Evolutionary conservation across 2,888 invertebrate genomes (phyloP).

Genomic region (Aleiodes alternator): DNA sequence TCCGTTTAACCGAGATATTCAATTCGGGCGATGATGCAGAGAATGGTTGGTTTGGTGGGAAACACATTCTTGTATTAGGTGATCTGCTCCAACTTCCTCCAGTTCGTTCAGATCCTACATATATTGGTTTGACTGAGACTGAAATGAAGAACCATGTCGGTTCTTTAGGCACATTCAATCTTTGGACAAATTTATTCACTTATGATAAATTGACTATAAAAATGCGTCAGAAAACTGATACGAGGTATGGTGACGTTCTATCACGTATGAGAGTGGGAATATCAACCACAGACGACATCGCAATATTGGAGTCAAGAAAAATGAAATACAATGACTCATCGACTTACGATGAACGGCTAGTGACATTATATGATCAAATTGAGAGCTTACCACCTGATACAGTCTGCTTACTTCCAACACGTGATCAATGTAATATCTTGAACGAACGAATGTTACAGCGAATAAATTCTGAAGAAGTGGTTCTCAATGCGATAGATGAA

Average conservation of each 20-base stretch:
- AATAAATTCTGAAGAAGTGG: slow-evolving; percentile 25
- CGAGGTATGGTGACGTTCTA: slow-evolving; percentile 14
- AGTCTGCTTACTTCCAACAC: not conserved
- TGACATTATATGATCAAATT: slow-evolving; percentile 19
- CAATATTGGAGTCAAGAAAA: not conserved
- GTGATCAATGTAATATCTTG: not conserved
- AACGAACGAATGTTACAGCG: slow-evolving; percentile 22
- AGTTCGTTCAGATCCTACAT: slow-evolving; percentile 21
- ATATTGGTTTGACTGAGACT: not conserved
- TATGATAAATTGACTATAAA: slow-evolving; percentile 40
- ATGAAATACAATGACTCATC: slow-evolving; percentile 15
- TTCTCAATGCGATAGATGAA: slow-evolving; percentile 27
- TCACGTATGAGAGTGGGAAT: slow-evolving; percentile 18
- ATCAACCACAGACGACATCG: slow-evolving; percentile 8
- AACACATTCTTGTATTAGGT: slow-evolving; percentile 30
- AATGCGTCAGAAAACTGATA: slow-evolving; percentile 31
- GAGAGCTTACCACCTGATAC: slow-evolving; percentile 19
- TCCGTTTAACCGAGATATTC: slow-evolving; percentile 62
- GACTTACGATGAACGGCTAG: slow-evolving; percentile 26
- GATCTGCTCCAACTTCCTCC: slow-evolving; percentile 38
- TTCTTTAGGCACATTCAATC: slow-evolving; percentile 36
- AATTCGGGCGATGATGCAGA: slow-evolving; percentile 58
- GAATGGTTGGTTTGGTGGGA: slow-evolving; percentile 47
- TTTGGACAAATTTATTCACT: slow-evolving; percentile 6
- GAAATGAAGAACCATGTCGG: slow-evolving; percentile 34